Percentiles rank a stretch among this genome's conserved stretches.
Evolutionary conservation across 2,797 vertebrate genomes (phyloP).

Genomic region (Oreonectes daqikongensis): DNA sequence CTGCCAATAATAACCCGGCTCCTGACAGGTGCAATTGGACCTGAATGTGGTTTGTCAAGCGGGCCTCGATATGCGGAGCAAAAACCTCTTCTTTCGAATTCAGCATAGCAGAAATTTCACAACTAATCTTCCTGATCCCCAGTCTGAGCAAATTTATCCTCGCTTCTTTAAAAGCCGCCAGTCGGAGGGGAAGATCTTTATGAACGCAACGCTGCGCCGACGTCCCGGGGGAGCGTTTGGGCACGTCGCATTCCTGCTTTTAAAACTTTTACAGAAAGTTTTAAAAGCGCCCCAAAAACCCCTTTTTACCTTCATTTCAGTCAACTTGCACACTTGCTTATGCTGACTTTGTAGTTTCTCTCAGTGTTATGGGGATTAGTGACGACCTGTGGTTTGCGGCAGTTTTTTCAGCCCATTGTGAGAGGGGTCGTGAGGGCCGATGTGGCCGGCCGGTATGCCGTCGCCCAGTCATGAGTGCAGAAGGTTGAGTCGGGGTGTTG

Average conservation of each 20-base stretch:
- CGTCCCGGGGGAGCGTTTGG: not conserved
- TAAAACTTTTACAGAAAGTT: not conserved
- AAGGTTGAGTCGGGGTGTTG: not conserved
- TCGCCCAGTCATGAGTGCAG: conserved; percentile 5
- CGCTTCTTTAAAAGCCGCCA: conserved; percentile 28
- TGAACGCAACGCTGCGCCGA: conserved; percentile 21
- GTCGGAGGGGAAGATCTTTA: conserved; percentile 32
- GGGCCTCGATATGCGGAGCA: not conserved
- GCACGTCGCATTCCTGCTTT: not conserved
- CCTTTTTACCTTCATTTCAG: conserved; percentile 2
- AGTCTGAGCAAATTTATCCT: conserved; percentile 37
- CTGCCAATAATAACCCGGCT: conserved; percentile 18
- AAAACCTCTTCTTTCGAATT: conserved; percentile 23
- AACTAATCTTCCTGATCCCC: conserved; percentile 49
- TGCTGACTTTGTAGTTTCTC: not conserved
- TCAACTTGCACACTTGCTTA: not conserved
- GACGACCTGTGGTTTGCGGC: not conserved
- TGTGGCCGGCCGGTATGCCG: conserved; percentile 57
- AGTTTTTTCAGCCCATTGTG: conserved; percentile 21
- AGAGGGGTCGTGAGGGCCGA: conserved; percentile 52
- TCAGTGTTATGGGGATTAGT: conserved; percentile 18
- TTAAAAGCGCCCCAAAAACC: not conserved
- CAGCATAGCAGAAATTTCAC: conserved; percentile 43
- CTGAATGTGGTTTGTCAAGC: conserved; percentile 28
- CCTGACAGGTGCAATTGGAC: conserved; percentile 2